phyloP scores from a whole-genome alignment of 2,888 invertebrate genomes.

The Buathra laborator region DNA sequence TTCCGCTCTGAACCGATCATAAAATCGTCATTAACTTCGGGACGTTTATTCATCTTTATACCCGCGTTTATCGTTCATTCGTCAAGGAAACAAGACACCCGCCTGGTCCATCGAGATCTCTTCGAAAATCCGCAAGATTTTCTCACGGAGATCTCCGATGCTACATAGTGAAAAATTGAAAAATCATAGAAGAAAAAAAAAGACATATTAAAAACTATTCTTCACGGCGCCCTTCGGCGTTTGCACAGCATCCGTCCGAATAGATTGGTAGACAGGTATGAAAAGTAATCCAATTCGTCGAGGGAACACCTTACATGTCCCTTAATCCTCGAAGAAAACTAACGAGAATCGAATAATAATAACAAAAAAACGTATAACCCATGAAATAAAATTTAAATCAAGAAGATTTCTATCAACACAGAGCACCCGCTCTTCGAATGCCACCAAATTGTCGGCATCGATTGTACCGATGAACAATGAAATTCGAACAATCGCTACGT shows the following conservation, averaged over 20 bases:
- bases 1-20: too few species aligned
- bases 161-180: too few species aligned
- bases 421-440: conserved; percentile 1
- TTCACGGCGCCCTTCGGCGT: not conserved
- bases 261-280: not conserved
- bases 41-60: too few species aligned
- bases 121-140: too few species aligned
- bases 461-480: conserved; percentile 25
- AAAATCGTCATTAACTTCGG: too few species aligned
- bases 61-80: too few species aligned
- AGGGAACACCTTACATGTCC: conserved; percentile 44
- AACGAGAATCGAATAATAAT: conserved; percentile 37
- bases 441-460: not conserved
- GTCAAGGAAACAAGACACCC: too few species aligned
- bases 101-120: too few species aligned
- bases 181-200: too few species aligned
- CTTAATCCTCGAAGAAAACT: conserved; percentile 75
- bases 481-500: conserved; percentile 49
- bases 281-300: conserved; percentile 74
- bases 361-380: not conserved
- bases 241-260: not conserved
- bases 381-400: not conserved
- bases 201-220: not conserved
- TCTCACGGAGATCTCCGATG: too few species aligned
- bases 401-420: not conserved